Evolutionary conservation across 2,113 vertebrate species (phyloP), one percentile per base, ranked within the genome.

Genomic region (Leucopsar rothschildi): DNA sequence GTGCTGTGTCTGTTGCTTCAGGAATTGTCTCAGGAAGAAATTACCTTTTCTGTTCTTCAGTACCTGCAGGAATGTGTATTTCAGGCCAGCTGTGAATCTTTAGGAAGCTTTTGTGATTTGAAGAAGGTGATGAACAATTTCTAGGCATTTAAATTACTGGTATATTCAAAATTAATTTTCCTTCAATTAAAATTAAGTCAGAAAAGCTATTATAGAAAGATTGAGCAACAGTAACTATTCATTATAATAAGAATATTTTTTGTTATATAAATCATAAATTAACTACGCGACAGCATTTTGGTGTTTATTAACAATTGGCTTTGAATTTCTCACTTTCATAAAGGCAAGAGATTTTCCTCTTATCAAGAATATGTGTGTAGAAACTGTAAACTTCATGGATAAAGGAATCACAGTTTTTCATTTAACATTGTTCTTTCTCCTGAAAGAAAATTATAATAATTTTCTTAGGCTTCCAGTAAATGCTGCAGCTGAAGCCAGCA

Each of bases 381-480:
- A 66, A 71, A 35, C 39, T 14, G 6, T 65, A 47, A 45, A 86
- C 31, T 70, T 78, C 15, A 6, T 23, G 47, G 42, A 23, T 6
- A 80, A 44, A 73, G 13, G 23, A 70, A 47, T 44, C 35, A 37
- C 11, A 71, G 4, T 40, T 90, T 78, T 70, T 70, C 25, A 63
- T 73, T 66, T 77, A 45, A 57, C 35, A 18, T 20, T 77, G 39
- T 63, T 63, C 52, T 86, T 91, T 60, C 55, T 95, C 35, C 68
- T 92, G 18, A 80, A 92, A 91, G 22, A 83, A 87, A 82, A 65
- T 61, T 16, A 50, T 17, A 66, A 55, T 66, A 15, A 80, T 96
- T 94, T 90, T 92, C 79, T 52, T 64, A 64, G 42, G 56, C 79
- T 97, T 96, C 93, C 85, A 81, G 68, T 96, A 88, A 94, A 92